Base-by-base conservation (phyloP, 64 coral and sea anemone genomes). In the Pocillopora damicornis region DNA sequence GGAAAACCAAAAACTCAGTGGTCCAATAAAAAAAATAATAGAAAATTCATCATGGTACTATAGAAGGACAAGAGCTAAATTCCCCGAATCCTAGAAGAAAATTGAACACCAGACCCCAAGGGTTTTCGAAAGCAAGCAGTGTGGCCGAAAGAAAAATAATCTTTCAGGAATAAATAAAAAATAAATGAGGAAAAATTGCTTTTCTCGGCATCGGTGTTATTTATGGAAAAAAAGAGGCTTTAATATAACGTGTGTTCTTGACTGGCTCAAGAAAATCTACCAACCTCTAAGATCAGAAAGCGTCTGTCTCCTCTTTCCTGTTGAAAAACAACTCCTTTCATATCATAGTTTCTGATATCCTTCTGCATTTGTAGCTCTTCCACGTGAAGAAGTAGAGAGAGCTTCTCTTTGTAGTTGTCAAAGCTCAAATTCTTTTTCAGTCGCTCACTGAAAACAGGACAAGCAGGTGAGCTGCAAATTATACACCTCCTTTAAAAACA, bases 301-400 rank as follows among this genome's bases (percentile, higher is more conserved):
- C 71, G 59, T 72, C 76, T 78, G 22, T 92, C 77, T 16, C 34
- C n/a, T 45, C 13, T 61, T 15, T 87, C 88, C 62, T 15, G 80
- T 61, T 75, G 15, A 75, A 94, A 88, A 11, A 37, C 81, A 58
- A 90, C 93, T 15, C 71, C 88, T 58, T 91, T 87, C 61, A 94
- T 80, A 37, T 90, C 82, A 13, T 94, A 94, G 58, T 88, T 94
- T 18, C 82, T 76, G 63, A 94, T 94, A 60, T 94, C 93, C 58
- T 66, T 90, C 72, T 94, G 82, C 93, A 94, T 94, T 76, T 94
- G 93, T 56, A 82, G 73, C 72, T 94, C 93, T 58, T 94, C 93
- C 5, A 91, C 81, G 77, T 94, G 89, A 20, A 94, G 89, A 56
- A 94, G 93, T 64, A 60, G 83, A 4, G 71, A 83, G 71, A 94